Evolutionary conservation across 2,888 invertebrate genomes (phyloP).

Genomic region (Cetonia aurata): DNA sequence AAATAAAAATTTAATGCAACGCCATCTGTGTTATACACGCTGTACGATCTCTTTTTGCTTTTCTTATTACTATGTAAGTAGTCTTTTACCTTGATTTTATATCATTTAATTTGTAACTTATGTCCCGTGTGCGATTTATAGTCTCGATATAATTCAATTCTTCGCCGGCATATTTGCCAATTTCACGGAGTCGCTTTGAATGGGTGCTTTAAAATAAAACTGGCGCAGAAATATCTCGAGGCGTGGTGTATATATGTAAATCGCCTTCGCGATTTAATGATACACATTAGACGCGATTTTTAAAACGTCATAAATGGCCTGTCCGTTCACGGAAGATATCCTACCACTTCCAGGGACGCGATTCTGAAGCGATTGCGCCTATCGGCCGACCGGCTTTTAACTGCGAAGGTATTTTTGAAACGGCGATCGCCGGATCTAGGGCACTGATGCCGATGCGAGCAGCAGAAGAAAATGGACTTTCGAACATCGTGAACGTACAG

Average conservation of each 20-base stretch:
- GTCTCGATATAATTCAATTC: slow-evolving; percentile 20
- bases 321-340: slow-evolving; percentile 40
- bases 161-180: slow-evolving; percentile 16
- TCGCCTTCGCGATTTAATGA: slow-evolving; percentile 30
- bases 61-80: no score
- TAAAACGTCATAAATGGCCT: slow-evolving; percentile 29
- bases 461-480: slow-evolving; percentile 35
- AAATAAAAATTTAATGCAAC: neutral
- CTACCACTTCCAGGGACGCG: slow-evolving; percentile 35
- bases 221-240: slow-evolving; percentile 29
- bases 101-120: no score
- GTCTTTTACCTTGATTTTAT: no score
- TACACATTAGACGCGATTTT: slow-evolving; percentile 32
- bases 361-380: slow-evolving; percentile 32
- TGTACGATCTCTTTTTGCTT: no score
- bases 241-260: slow-evolving; percentile 27
- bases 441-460: slow-evolving; percentile 7
- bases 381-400: neutral
- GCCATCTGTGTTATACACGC: no score
- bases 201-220: slow-evolving; percentile 4
- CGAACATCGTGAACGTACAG: slow-evolving; percentile 33
- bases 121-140: no score
- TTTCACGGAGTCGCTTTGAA: slow-evolving; percentile 1
- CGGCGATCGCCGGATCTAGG: slow-evolving; percentile 26
- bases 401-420: slow-evolving; percentile 23